Evolutionary conservation across 2,797 vertebrate genomes (phyloP).

Genomic region (Hoplostethus atlanticus): DNA sequence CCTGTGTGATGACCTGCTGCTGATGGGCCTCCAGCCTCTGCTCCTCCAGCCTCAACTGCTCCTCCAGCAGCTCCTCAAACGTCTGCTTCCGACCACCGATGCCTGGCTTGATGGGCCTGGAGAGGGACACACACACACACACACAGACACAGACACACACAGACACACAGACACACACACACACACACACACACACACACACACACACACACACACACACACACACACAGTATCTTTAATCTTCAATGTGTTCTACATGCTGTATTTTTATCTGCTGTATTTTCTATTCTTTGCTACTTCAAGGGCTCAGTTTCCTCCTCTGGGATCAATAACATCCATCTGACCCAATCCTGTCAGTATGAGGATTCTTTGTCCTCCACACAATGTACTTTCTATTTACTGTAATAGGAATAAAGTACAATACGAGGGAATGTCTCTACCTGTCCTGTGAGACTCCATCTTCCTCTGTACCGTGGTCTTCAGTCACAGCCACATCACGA

Average conservation of each 20-base stretch:
- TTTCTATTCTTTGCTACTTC: too few species aligned
- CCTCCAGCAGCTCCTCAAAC: constrained; percentile 95
- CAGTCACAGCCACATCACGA: neutral
- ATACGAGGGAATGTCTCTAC: constrained; percentile 45
- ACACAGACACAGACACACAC: neutral
- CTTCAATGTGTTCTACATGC: too few species aligned
- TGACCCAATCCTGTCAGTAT: too few species aligned
- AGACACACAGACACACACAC: neutral
- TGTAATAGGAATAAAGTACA: too few species aligned
- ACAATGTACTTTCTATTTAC: too few species aligned
- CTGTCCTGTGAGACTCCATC: constrained; percentile 64
- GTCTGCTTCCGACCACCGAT: constrained; percentile 87
- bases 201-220: neutral
- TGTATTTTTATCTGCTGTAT: too few species aligned
- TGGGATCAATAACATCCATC: too few species aligned
- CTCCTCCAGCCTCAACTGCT: constrained; percentile 92
- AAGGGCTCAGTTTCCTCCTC: too few species aligned
- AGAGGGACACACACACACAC: constrained; percentile 7
- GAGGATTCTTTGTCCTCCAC: too few species aligned
- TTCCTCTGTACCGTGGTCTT: constrained; percentile 29
- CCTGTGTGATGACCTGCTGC: constrained; percentile 67
- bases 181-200: neutral
- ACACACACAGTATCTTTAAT: neutral
- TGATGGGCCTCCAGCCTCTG: constrained; percentile 80
- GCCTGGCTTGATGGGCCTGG: constrained; percentile 90